Evolutionary conservation across 2,888 invertebrate genomes (phyloP).

Genomic region (Phoenoteleia sp.): DNA sequence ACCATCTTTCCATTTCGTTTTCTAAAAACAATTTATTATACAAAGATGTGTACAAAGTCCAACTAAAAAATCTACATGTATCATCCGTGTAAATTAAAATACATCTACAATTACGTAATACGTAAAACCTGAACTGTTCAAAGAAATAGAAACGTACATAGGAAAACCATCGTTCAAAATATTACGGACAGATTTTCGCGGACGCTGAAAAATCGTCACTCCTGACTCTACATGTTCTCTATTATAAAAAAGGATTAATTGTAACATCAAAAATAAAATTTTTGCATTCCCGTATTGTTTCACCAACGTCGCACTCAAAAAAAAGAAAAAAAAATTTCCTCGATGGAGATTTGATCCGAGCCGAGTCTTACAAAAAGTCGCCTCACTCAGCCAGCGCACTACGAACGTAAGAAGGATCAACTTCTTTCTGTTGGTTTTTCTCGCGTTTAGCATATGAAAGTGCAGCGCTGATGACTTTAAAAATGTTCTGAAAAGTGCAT

Average conservation of each 20-base stretch:
- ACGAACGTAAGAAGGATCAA: constrained; percentile 48
- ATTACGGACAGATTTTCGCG: not conserved
- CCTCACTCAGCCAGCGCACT: constrained; percentile 13
- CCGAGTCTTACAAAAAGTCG: constrained; percentile 31
- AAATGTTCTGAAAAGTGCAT: constrained; percentile 65
- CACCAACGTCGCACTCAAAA: constrained; percentile 34
- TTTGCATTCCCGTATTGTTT: not conserved
- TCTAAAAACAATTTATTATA: constrained; percentile 69
- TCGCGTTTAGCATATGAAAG: too few species aligned
- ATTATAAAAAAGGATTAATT: not conserved
- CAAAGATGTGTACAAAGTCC: constrained; percentile 66
- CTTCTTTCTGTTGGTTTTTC: too few species aligned
- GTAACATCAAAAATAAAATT: not conserved
- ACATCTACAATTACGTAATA: constrained; percentile 60
- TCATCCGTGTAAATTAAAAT: constrained; percentile 64
- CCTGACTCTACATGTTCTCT: constrained; percentile 20
- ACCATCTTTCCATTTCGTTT: constrained; percentile 44
- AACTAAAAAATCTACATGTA: constrained; percentile 68
- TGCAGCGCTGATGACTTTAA: constrained; percentile 34
- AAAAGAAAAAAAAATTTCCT: not conserved
- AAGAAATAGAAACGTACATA: constrained; percentile 50
- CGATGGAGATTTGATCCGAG: constrained; percentile 29
- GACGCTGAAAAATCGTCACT: not conserved
- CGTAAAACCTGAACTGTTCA: constrained; percentile 55
- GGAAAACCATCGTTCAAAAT: constrained; percentile 43